A percentile compares a stretch with the other conserved stretches of the same genome.
Evolutionary conservation across 2,888 invertebrate species (phyloP).

Genomic region (Platycheirus albimanus): DNA sequence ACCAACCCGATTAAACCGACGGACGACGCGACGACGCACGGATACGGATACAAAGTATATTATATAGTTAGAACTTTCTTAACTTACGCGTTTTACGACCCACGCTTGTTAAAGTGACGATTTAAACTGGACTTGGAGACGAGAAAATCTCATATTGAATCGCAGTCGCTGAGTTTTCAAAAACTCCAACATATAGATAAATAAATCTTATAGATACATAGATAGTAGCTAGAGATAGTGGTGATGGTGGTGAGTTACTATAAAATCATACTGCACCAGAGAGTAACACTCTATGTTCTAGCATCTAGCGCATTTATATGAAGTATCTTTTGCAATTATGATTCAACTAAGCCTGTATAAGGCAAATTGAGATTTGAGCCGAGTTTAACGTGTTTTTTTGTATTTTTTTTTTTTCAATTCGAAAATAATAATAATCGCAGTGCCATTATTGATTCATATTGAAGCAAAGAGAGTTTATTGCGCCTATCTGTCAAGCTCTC

Average conservation of each 20-base stretch:
- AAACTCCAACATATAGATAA: slow-evolving; percentile 21
- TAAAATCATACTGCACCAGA: slow-evolving; percentile 48
- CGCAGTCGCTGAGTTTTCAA: slow-evolving; percentile 19
- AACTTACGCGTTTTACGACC: slow-evolving; percentile 64
- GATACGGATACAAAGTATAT: slow-evolving; percentile 23
- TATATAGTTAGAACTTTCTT: background rate
- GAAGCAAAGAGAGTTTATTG: slow-evolving; percentile 15
- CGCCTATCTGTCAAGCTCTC: slow-evolving; percentile 33
- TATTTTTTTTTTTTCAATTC: background rate
- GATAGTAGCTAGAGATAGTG: slow-evolving; percentile 15
- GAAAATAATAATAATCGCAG: slow-evolving; percentile 2
- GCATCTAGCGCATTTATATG: slow-evolving; percentile 26
- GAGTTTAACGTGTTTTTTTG: slow-evolving; percentile 33
- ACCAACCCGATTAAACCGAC: too few relatives aligned
- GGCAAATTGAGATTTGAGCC: slow-evolving; percentile 53
- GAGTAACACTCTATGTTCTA: slow-evolving; percentile 28
- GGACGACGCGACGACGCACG: too few relatives aligned
- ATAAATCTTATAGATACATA: slow-evolving; percentile 18
- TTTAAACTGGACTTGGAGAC: slow-evolving; percentile 47
- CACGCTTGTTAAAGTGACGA: slow-evolving; percentile 69
- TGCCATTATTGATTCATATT: slow-evolving; percentile 25
- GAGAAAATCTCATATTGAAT: slow-evolving; percentile 44
- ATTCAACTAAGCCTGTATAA: slow-evolving; percentile 60
- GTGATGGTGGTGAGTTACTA: too few relatives aligned
- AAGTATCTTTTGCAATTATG: slow-evolving; percentile 46